A percentile compares a stretch with the other conserved stretches of the same genome.
These are phyloP conservation scores for Galaxias olidus DNA, from an alignment of 2,797 vertebrate genomes.

Conservation along the genomic window DNA sequence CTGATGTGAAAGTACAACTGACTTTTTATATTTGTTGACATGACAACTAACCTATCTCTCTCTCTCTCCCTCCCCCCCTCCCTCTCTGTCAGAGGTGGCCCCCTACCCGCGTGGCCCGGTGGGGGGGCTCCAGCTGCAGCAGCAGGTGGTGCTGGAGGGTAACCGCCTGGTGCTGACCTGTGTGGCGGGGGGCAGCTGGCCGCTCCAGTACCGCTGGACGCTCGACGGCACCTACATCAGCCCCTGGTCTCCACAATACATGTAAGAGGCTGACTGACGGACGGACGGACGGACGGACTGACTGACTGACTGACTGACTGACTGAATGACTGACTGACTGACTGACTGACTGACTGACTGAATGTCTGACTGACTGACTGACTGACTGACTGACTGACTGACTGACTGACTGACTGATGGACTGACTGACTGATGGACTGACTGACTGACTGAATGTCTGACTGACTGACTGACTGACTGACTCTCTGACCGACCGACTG, in stretches of 20 bases:
- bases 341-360: too few species aligned
- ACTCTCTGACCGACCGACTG: too few species aligned
- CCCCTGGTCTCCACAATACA: constrained; percentile 80
- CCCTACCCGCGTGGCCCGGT: constrained; percentile 81
- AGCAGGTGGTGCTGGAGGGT: constrained; percentile 81
- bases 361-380: too few species aligned
- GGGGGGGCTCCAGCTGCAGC: constrained; percentile 57
- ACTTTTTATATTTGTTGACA: not conserved
- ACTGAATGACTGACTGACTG: not conserved
- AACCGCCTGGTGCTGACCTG: constrained; percentile 84
- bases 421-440: too few species aligned
- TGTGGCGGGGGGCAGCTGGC: constrained; percentile 86
- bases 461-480: too few species aligned
- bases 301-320: constrained; percentile 6
- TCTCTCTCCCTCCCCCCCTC: constrained; percentile 36
- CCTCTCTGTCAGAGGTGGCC: constrained; percentile 77
- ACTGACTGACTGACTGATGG: too few species aligned
- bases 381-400: too few species aligned
- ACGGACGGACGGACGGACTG: not conserved
- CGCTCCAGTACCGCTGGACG: constrained; percentile 85
- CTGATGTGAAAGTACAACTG: not conserved
- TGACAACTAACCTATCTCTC: constrained; percentile 22
- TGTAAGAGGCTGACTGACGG: constrained; percentile 59
- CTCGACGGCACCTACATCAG: constrained; percentile 75
- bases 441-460: too few species aligned